A percentile compares a stretch with the other conserved stretches of the same genome.
These are phyloP conservation scores for Lytechinus pictus DNA, from an alignment of 35 echinoderm and acorn worm species.

Conservation along the genomic window DNA sequence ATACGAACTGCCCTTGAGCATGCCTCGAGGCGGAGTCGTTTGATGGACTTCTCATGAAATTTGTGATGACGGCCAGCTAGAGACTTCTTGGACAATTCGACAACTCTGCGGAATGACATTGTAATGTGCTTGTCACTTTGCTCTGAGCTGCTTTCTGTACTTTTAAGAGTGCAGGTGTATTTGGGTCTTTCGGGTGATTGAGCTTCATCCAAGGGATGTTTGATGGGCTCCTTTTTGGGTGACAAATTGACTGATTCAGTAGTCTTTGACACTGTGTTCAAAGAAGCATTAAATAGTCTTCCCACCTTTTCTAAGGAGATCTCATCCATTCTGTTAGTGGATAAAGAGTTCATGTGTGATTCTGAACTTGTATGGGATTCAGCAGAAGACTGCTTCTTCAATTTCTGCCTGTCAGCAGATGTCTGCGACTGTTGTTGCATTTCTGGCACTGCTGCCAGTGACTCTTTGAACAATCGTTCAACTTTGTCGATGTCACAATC, in stretches of 20 bases:
- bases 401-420: neutral
- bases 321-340: neutral
- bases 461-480: neutral
- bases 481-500: neutral
- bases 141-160: neutral
- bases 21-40: neutral
- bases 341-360: neutral
- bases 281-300: conserved; percentile 12
- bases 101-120: neutral
- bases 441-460: neutral
- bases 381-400: neutral
- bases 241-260: neutral
- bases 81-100: neutral
- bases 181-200: neutral
- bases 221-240: neutral
- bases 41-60: neutral
- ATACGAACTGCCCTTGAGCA: neutral
- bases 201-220: neutral
- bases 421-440: neutral
- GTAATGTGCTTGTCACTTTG: neutral
- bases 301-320: neutral
- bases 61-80: neutral
- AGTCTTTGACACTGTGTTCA: neutral
- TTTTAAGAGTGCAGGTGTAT: neutral
- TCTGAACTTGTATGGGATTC: neutral